phyloP scores from a whole-genome alignment of 2,113 vertebrate species.

The Chrysochloris asiatica region DNA sequence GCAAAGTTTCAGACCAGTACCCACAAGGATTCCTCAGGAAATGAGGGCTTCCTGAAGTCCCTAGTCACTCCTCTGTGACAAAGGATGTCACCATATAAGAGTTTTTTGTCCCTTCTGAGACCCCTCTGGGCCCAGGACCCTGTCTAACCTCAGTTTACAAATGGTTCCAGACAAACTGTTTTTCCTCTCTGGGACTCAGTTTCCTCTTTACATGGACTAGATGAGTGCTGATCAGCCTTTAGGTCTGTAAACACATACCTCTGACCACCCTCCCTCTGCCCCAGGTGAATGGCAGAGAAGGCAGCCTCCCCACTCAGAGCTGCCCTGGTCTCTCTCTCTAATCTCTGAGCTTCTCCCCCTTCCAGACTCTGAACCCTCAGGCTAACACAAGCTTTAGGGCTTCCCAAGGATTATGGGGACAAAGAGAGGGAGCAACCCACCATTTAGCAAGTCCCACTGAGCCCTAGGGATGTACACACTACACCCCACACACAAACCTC shows the following conservation, averaged over 20 bases:
- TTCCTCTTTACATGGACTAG: not conserved
- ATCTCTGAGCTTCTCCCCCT: too few relatives aligned
- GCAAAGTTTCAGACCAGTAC: not conserved
- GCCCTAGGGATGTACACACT: not conserved
- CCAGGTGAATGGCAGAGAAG: not conserved
- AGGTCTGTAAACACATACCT: not conserved
- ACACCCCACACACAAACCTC: rapidly evolving
- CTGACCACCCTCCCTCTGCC: not conserved
- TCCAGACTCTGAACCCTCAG: not conserved
- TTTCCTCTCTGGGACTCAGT: not conserved
- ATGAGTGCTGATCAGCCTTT: not conserved
- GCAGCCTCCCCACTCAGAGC: not conserved
- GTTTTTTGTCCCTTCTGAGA: not conserved
- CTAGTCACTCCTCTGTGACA: not conserved
- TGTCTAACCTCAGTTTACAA: not conserved
- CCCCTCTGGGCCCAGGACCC: not conserved
- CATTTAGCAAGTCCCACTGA: not conserved
- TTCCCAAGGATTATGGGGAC: not conserved
- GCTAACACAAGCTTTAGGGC: not conserved
- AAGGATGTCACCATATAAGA: not conserved
- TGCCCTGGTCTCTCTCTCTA: not conserved
- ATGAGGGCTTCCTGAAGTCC: not conserved
- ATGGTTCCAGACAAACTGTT: not conserved
- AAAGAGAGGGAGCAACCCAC: not conserved
- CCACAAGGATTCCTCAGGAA: not conserved